Conservation (phyloP, 2,888 invertebrate species). For the Molorchus minor region DNA sequence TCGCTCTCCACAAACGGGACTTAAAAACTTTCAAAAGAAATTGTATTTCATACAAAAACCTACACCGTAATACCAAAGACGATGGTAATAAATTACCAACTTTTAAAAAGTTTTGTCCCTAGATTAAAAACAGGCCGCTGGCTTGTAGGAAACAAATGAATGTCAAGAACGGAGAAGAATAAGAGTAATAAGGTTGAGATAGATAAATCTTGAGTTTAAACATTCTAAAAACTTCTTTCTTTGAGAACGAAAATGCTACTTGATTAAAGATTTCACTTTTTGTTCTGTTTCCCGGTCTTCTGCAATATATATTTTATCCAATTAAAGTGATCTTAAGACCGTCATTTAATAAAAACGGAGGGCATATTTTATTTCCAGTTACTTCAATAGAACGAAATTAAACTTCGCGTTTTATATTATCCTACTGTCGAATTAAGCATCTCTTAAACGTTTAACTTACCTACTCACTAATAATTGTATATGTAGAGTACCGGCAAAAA, state of each 20-base stretch:
- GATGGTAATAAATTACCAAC: slow-evolving; percentile 58
- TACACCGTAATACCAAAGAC: slow-evolving; percentile 40
- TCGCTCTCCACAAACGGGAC: slow-evolving; percentile 23
- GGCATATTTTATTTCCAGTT: slow-evolving; percentile 12
- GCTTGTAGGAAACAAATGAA: slow-evolving; percentile 62
- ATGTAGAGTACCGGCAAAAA: too few relatives aligned
- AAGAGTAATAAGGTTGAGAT: slow-evolving; percentile 61
- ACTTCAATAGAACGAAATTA: slow-evolving; percentile 29
- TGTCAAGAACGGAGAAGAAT: slow-evolving; percentile 60
- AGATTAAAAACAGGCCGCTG: slow-evolving; percentile 64
- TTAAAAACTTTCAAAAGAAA: slow-evolving; percentile 42
- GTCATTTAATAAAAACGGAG: slow-evolving; percentile 39
- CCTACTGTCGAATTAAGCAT: too few relatives aligned
- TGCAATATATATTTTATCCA: slow-evolving; percentile 45
- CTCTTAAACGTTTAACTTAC: too few relatives aligned
- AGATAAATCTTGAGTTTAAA: slow-evolving; percentile 59
- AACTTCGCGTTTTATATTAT: not conserved
- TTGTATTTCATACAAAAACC: slow-evolving; percentile 41
- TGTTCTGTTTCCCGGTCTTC: slow-evolving; percentile 43
- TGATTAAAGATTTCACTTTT: slow-evolving; percentile 54
- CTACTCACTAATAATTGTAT: too few relatives aligned
- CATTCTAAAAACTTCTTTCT: slow-evolving; percentile 49
- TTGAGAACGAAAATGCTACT: slow-evolving; percentile 45
- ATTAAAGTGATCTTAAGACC: slow-evolving; percentile 42
- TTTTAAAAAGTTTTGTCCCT: slow-evolving; percentile 61